Evolutionary conservation across 2,888 invertebrate species (phyloP).

Genomic region (Pilophorus perplexus): DNA sequence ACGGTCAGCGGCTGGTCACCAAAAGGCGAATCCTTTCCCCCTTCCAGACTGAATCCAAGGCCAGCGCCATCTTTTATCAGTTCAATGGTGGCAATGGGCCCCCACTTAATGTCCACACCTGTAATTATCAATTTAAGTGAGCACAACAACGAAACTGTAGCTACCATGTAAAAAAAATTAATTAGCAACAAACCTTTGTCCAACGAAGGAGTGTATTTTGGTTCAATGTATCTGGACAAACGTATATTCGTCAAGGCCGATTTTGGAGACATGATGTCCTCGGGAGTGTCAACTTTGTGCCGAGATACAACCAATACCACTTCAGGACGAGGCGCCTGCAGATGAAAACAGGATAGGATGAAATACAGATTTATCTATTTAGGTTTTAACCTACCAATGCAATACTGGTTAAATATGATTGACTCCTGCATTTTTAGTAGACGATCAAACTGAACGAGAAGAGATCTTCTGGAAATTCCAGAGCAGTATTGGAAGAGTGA

Average conservation of each 20-base stretch:
- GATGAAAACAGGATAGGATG: too few relatives aligned
- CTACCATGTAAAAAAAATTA: too few relatives aligned
- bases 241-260: conserved; percentile 8
- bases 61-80: conserved; percentile 76
- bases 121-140: too few relatives aligned
- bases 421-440: too few relatives aligned
- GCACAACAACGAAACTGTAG: too few relatives aligned
- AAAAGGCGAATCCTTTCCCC: conserved; percentile 84
- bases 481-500: too few relatives aligned
- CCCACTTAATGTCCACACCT: conserved; percentile 52
- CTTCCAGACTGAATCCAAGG: conserved; percentile 90
- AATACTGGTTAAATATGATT: too few relatives aligned
- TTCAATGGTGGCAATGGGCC: conserved; percentile 59
- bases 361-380: too few relatives aligned
- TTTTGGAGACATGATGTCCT: conserved; percentile 32
- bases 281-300: conserved; percentile 44
- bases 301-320: conserved; percentile 74
- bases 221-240: conserved; percentile 24
- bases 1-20: conserved; percentile 86
- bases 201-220: conserved; percentile 33
- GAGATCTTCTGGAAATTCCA: too few relatives aligned
- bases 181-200: conserved; percentile 40
- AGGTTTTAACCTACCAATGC: too few relatives aligned
- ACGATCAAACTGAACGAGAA: too few relatives aligned
- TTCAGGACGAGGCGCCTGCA: conserved; percentile 72